phyloP scores from a whole-genome alignment of 2,888 invertebrate genomes.

The Andrena bucephala region DNA sequence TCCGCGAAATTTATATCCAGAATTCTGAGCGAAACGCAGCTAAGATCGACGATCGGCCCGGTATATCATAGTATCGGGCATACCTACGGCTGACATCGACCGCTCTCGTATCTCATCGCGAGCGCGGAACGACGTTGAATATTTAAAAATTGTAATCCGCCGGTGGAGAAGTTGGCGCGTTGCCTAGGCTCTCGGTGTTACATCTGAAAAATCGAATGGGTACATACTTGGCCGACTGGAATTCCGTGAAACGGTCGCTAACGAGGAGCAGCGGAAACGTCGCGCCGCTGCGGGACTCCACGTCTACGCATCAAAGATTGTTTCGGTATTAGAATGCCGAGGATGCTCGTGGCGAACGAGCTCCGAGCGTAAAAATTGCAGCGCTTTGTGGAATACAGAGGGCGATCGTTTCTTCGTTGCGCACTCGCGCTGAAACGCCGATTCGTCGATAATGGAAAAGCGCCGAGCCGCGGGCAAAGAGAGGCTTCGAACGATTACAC shows the following conservation, averaged over 20 bases:
- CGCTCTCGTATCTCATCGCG: constrained; percentile 33
- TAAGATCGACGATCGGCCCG: constrained; percentile 13
- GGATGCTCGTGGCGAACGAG: neutral
- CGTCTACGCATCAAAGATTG: constrained; percentile 1
- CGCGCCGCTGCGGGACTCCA: neutral
- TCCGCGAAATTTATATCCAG: constrained; percentile 1
- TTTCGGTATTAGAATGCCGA: neutral
- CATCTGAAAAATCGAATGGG: constrained; percentile 38
- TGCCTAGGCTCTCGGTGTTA: constrained; percentile 27
- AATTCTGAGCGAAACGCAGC: neutral
- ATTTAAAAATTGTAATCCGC: constrained; percentile 62
- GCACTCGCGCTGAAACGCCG: neutral
- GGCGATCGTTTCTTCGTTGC: constrained; percentile 21
- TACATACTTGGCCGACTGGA: neutral
- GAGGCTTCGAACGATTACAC: constrained; percentile 9
- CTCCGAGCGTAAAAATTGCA: neutral
- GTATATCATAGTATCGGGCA: constrained; percentile 37
- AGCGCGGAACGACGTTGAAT: constrained; percentile 47
- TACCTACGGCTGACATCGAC: constrained; percentile 39
- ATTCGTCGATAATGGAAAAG: constrained; percentile 16
- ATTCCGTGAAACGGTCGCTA: constrained; percentile 43
- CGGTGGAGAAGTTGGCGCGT: constrained; percentile 41
- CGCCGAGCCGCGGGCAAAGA: neutral
- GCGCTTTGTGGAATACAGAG: neutral
- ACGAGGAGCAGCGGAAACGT: constrained; percentile 38